Base-by-base conservation (phyloP, 2,797 vertebrate species). In the Pseudotriccus pelzelni region DNA sequence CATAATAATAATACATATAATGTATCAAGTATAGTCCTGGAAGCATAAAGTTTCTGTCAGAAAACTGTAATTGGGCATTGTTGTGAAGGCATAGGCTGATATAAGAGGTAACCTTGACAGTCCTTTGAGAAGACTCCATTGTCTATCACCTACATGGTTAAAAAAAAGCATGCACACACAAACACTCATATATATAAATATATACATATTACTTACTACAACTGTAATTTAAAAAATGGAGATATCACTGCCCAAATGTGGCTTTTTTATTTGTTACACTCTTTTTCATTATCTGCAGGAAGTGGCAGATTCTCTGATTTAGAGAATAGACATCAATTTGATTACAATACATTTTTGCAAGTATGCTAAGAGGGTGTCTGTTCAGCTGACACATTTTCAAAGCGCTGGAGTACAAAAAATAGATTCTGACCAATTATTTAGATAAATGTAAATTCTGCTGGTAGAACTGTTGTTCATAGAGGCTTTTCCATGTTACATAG, bases 371-470 rank as follows among this genome's bases (percentile, higher is more conserved):
- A 62, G 14, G 23, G 23, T 70, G 30, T 50, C 30, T 85, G 30
- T 67, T 87, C 36, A 56, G 27, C 22, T 66, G 68, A 36, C 13
- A 74, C 52, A 28, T 66, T 91, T 83, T 80, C 30, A 59, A 86
- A 81, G 59, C 36, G 44, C 37, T 73, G 24, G 23, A 68, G 8
- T 68, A 59, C 30, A 78, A 69, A 91, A 91, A 21, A 14, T 5
- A 9, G 50, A 20, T 85, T 59, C 77, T 67, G 63, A 34, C 36
- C 55, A 72, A 84, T 27, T n/a, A 27, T 92, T 89, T 92, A 77
- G 82, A 59, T 86, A 75, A 90, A 73, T 80, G 24, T 87, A 73
- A 84, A 67, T 93, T 90, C 27, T 79, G 4, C 17, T 81, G 32
- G 69, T 83, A 79, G 39, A 46, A 7, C 25, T 62, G n/a, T 72